phyloP scores from a whole-genome alignment of 92 coral and sea anemone genomes.

The Muricea muricata region DNA sequence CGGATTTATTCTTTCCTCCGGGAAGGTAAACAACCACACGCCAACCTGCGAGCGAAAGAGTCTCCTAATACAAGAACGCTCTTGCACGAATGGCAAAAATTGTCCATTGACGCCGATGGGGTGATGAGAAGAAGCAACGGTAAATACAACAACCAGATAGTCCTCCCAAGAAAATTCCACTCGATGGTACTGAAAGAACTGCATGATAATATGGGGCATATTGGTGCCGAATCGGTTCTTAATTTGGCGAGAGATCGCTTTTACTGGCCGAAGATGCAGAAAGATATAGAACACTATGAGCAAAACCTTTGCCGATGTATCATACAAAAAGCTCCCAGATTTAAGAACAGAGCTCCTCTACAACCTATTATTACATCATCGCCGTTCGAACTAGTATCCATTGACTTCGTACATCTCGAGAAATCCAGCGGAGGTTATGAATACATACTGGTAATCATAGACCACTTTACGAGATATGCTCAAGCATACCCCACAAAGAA shows the following conservation, averaged over 20 bases:
- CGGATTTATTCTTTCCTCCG: too few relatives aligned
- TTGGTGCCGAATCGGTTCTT: constrained; percentile 40
- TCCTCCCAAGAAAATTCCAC: constrained; percentile 51
- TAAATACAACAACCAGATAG: constrained; percentile 36
- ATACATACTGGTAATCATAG: too few relatives aligned
- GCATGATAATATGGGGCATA: constrained; percentile 73
- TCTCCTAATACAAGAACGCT: constrained; percentile 44
- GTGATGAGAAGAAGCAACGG: constrained; percentile 50
- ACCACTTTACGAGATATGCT: too few relatives aligned
- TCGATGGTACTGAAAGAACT: constrained; percentile 39
- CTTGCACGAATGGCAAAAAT: constrained; percentile 66
- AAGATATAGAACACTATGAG: constrained; percentile 59
- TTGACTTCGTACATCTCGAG: too few relatives aligned
- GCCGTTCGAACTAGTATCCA: too few relatives aligned
- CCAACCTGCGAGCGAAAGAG: constrained; percentile 14
- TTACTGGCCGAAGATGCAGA: constrained; percentile 68
- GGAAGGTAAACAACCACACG: too few relatives aligned
- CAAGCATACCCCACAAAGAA: too few relatives aligned
- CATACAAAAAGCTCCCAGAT: constrained; percentile 50
- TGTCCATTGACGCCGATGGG: constrained; percentile 59
- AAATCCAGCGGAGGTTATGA: too few relatives aligned
- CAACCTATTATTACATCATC: not conserved
- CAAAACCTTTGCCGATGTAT: constrained; percentile 52
- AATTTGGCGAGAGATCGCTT: constrained; percentile 60
- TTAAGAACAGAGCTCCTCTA: constrained; percentile 54